Evolutionary conservation across 2,888 invertebrate species (phyloP).

Genomic region (Timema podura): DNA sequence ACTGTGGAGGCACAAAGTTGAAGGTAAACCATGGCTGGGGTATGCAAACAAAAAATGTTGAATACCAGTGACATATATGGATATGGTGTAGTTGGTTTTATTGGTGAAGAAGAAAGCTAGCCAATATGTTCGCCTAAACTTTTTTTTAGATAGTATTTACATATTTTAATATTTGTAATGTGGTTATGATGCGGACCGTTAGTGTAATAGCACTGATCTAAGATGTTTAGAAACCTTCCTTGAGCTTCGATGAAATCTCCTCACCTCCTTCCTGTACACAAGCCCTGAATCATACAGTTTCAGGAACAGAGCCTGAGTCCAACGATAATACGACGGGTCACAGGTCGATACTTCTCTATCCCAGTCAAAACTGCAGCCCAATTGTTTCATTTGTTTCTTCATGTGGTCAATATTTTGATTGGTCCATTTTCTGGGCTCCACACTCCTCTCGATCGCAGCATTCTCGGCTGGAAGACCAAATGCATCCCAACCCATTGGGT

Average conservation of each 20-base stretch:
- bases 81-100: too few relatives aligned
- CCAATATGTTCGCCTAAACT: too few relatives aligned
- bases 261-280: constrained; percentile 78
- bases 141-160: too few relatives aligned
- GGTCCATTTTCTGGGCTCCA: constrained; percentile 87
- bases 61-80: too few relatives aligned
- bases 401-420: constrained; percentile 75
- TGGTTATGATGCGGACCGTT: too few relatives aligned
- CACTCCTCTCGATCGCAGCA: constrained; percentile 84
- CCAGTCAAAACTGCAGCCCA: constrained; percentile 93
- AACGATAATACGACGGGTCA: constrained; percentile 82
- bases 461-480: constrained; percentile 99
- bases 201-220: too few relatives aligned
- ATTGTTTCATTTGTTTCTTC: constrained; percentile 68
- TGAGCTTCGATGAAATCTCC: neutral
- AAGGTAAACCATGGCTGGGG: too few relatives aligned
- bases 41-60: too few relatives aligned
- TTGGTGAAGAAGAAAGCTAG: too few relatives aligned
- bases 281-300: constrained; percentile 80
- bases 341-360: constrained; percentile 83
- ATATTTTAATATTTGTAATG: too few relatives aligned
- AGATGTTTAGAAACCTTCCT: too few relatives aligned
- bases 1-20: too few relatives aligned
- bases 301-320: constrained; percentile 95
- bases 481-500: constrained; percentile 99